Evolutionary conservation across 2,113 vertebrate genomes (phyloP).

Genomic region (Coracopsis vasa): DNA sequence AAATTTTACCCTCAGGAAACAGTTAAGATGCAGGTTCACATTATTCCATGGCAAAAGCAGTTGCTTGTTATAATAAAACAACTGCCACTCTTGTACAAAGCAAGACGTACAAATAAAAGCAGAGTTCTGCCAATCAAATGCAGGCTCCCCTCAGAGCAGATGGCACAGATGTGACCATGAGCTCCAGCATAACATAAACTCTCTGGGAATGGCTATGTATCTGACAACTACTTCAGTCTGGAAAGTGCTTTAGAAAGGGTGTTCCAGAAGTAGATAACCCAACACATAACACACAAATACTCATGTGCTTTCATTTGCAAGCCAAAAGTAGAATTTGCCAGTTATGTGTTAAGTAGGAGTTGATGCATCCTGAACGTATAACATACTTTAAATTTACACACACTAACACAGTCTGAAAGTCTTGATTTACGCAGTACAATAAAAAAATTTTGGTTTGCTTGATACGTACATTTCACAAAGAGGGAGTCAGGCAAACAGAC

Average conservation of each 20-base stretch:
- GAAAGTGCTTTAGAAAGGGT: rapidly evolving
- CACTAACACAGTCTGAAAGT: background rate
- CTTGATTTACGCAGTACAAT: background rate
- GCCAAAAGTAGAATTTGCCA: background rate
- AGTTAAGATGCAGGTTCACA: background rate
- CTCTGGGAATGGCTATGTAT: background rate
- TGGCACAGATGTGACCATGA: background rate
- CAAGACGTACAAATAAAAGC: background rate
- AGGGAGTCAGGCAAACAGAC: background rate
- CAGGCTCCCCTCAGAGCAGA: background rate
- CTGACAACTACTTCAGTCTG: background rate
- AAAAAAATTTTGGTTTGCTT: background rate
- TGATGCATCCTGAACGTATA: background rate
- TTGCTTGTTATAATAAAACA: background rate
- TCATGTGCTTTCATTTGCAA: background rate
- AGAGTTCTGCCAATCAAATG: background rate
- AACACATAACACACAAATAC: background rate
- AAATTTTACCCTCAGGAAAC: background rate
- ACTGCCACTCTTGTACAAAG: background rate
- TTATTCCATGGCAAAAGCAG: background rate
- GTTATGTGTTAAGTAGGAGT: background rate
- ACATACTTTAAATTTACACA: background rate
- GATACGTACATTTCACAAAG: background rate
- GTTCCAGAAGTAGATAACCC: background rate
- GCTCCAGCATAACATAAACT: background rate